Evolutionary conservation across 2,113 vertebrate species (phyloP), one percentile per base, ranked within the genome.

Genomic region (Dasyornis broadbenti): DNA sequence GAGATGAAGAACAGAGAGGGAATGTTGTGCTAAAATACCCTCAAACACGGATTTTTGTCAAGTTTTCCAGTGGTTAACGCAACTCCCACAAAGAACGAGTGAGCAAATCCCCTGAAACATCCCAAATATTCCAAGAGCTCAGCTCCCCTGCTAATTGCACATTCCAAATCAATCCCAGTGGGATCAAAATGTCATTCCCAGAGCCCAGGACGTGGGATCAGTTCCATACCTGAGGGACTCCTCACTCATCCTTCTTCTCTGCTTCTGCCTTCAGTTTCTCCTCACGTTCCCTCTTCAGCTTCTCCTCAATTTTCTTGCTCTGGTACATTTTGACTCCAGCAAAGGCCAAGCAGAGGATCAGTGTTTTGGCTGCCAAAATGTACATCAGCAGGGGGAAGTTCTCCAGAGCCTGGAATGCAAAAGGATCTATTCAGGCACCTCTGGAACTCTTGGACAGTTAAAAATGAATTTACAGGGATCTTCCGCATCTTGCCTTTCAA

Each of bases 241-340:
- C 44, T 98, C 94, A 99, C 85, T 98, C 97, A 17, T 98, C 98
- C 84, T 99, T 99, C 93, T 98, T 98, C 95, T 98, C 98, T 4
- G 39, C 37, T 42, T 84, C 93, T 75, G 61, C 15, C 90, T 81
- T 97, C 83, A 89, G 95, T 20, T 78, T 98, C 53, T 90, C 96
- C 11, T 97, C 98, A 76, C 94, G 88, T 85, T 98, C 83, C 53
- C 75, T 98, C 95, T 97, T 98, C 69, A 98, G 66, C 11, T 97
- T 98, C 24, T 96, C 96, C 50, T 99, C 98, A 14, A 97, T 68
- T 82, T 97, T 98, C 92, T 96, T 99, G 69, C 96, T 97, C 91
- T 99, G 99, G 97, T 99, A 99, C 15, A 99, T 97, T 98, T 99
- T 99, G 20, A 96, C 98, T 33, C 97, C 99, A 19, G 99, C 99